phyloP scores from a whole-genome alignment of 1,140 invertebrate genomes.

The Coptotermes formosanus region DNA sequence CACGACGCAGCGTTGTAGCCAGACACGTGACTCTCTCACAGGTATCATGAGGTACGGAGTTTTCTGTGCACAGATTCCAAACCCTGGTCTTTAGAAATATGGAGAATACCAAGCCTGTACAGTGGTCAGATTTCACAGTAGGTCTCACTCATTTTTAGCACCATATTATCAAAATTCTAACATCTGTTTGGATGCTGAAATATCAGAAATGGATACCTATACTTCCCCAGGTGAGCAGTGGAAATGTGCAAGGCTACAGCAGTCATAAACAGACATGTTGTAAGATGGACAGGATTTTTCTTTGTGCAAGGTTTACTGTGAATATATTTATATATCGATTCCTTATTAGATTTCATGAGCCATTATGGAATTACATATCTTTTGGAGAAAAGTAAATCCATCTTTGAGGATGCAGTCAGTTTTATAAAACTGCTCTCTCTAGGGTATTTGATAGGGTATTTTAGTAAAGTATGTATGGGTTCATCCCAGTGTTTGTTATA shows the following conservation, averaged over 20 bases:
- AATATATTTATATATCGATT: neutral
- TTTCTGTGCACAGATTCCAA: neutral
- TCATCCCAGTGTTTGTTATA: neutral
- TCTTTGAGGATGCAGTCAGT: neutral
- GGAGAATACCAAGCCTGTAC: neutral
- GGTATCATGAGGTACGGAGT: neutral
- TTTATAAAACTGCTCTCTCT: neutral
- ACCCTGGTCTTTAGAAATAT: neutral
- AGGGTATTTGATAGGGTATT: conserved; percentile 17
- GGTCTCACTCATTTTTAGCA: neutral
- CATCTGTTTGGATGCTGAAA: neutral
- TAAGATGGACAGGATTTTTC: neutral
- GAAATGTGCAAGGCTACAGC: neutral
- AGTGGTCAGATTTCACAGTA: neutral
- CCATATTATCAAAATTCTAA: neutral
- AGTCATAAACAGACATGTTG: neutral
- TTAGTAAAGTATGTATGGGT: neutral
- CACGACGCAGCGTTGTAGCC: neutral
- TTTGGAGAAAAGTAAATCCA: neutral
- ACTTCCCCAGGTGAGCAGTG: neutral
- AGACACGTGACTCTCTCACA: neutral
- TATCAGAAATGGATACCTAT: neutral
- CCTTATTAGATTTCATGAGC: neutral
- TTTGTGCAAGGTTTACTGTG: neutral
- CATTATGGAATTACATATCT: neutral